Evolutionary conservation across 2,888 invertebrate genomes (phyloP), one percentile per base, ranked within the genome.

Genomic region (Eledona agricola): DNA sequence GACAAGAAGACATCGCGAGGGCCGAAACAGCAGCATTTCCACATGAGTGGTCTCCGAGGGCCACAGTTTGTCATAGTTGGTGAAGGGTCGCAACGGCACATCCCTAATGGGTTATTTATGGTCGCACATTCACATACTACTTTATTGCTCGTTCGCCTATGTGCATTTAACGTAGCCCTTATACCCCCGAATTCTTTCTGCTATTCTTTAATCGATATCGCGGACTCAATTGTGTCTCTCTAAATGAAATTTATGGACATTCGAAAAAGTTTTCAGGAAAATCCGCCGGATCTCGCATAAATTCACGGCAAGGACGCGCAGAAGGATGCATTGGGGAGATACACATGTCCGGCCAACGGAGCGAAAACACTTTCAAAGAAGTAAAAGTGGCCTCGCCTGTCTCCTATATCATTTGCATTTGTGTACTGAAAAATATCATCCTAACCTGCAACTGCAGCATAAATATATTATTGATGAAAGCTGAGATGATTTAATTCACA

Each of bases 41-140:
- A 60, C 67, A 64, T 65, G 68, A 68, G 57, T 59, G 58, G 63
- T 67, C 69, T 64, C 69, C 55, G 55, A 68, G 70, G 70, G 61
- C 62, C 58, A 53, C 62, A 59, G 58, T 63, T 62, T 65, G 62
- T 61, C 63, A 62, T 66, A 63, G 67, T 62, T 32, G 22, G 54
- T 46, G 63, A 59, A 58, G 60, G 55, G 56, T 56, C 51, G 47
- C 49, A 45, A 59, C 57, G 50, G 59, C 62, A 60, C 66, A 60
- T 63, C 67, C 65, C 70, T 72, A 72, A 72, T 72, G 72, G 70
- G 70, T 71, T 72, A 72, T 72, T 72, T 72, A 72, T 72, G 71
- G 70, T 69, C 61, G 60, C 63, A 64, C 67, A 64, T 65, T 67
- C 65, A 52, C 38, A 65, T 54, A 60, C 57, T 62, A 62, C 63